These are phyloP conservation scores for Drosophila meridionalis DNA, from an alignment of 2,888 invertebrate genomes.

Conservation along the genomic window DNA sequence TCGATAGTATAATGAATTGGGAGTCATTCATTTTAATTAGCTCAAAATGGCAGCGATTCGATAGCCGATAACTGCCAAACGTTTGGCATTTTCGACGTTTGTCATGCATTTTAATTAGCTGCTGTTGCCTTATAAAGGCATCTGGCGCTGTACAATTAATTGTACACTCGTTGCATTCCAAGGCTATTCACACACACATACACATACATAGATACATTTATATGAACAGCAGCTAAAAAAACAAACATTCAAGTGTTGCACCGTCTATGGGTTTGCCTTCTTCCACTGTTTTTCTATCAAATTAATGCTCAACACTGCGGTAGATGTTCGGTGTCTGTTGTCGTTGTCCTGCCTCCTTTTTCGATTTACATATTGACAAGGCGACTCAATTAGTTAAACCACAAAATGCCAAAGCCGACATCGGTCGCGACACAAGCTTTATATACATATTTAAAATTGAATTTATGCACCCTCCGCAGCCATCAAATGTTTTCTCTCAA, in stretches of 20 bases:
- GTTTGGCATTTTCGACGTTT: slow-evolving; percentile 22
- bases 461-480: slow-evolving; percentile 84
- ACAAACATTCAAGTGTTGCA: slow-evolving; percentile 42
- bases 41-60: slow-evolving; percentile 37
- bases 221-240: slow-evolving; percentile 44
- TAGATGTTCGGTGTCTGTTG: background rate
- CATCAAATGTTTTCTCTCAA: slow-evolving; percentile 36
- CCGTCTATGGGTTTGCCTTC: slow-evolving; percentile 28
- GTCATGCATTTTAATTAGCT: slow-evolving; percentile 53
- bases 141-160: slow-evolving; percentile 25
- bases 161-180: slow-evolving; percentile 29
- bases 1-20: slow-evolving; percentile 4
- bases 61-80: slow-evolving; percentile 53
- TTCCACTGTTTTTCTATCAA: slow-evolving; percentile 69
- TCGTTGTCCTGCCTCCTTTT: slow-evolving; percentile 5
- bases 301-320: slow-evolving; percentile 60
- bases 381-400: slow-evolving; percentile 85
- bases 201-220: background rate
- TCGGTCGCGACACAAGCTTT: slow-evolving; percentile 48
- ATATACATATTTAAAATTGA: slow-evolving; percentile 80
- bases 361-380: slow-evolving; percentile 81
- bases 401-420: slow-evolving; percentile 79
- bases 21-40: slow-evolving; percentile 7
- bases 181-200: slow-evolving; percentile 11
- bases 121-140: slow-evolving; percentile 25